Base-by-base conservation (phyloP, 2,797 vertebrate genomes). In the Merluccius polli region DNA sequence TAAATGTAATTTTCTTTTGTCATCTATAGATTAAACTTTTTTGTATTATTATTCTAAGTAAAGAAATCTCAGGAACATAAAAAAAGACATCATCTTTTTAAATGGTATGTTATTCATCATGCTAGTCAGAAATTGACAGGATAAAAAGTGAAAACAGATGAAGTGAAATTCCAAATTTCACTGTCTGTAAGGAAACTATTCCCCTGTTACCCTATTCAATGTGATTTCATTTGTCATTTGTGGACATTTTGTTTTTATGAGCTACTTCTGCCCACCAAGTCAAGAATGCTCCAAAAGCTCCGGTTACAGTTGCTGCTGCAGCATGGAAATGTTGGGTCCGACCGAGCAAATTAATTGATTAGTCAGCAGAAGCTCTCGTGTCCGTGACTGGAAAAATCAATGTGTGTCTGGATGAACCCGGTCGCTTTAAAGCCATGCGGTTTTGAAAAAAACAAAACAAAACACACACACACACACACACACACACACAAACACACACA, bases 371-470 rank as follows among this genome's bases (percentile, higher is more conserved):
- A 75, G 38, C 35, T 38, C 83, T 80, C 72, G 41, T 75, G 78
- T 78, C 78, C 88, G 88, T 76, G 73, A 79, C 24, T 27, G 73
- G 76, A 84, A 87, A 89, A 91, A 90, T 90, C 86, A 82, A 90
- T 88, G 63, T 33, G 75, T 74, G 72, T 77, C 74, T 77, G 81
- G 86, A 75, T 33, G 4, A 78, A 73, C 63, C 70, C 73, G 77
- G n/a, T 24, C 48, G 36, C 76, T 84, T 82, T 75, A 76, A 81
- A 85, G 77, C 75, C 67, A 69, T 27, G 65, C 73, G 75, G 79
- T 73, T 67, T 81, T 81, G 67, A 74, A 80, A 63, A 24, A 65
- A 24, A 38, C 10, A 38, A 7, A 38, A 7, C 1, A 7, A 38
- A 7, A 38, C 36, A 38, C 36, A 38, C 36, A 38, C 36, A 38